Conservation (phyloP, 2,113 vertebrate genomes). For the Peromyscus maniculatus region DNA sequence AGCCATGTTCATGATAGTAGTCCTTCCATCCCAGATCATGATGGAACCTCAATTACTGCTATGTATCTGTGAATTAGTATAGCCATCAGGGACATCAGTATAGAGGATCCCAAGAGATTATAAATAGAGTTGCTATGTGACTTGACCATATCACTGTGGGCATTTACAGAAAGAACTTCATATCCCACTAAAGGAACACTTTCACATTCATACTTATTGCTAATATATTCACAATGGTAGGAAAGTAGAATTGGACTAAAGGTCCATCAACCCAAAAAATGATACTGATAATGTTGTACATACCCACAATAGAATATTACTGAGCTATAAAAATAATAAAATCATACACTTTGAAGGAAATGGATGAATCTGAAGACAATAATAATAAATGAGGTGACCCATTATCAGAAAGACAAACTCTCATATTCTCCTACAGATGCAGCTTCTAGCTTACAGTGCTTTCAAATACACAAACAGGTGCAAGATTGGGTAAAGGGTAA, state of each 20-base stretch:
- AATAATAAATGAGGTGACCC: not conserved
- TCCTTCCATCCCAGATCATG: not conserved
- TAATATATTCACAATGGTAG: not conserved
- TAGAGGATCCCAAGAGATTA: not conserved
- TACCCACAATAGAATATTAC: not conserved
- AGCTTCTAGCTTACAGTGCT: not conserved
- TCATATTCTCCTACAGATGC: not conserved
- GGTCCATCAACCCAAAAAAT: not conserved
- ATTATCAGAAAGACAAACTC: not conserved
- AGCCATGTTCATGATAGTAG: not conserved
- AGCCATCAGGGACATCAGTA: not conserved
- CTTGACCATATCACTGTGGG: not conserved
- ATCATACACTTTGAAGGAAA: not conserved
- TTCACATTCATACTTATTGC: not conserved
- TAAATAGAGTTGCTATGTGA: not conserved
- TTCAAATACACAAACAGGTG: not conserved
- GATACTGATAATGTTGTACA: not conserved
- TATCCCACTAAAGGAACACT: not conserved
- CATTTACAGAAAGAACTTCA: not conserved
- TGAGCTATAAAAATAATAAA: not conserved
- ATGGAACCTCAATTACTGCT: not conserved
- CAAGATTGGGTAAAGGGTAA: not conserved
- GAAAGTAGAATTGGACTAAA: not conserved
- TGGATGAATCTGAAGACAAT: not conserved
- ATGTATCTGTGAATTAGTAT: not conserved